phyloP scores from a whole-genome alignment of 2,888 invertebrate species.

The Drosophila maculinotata region DNA sequence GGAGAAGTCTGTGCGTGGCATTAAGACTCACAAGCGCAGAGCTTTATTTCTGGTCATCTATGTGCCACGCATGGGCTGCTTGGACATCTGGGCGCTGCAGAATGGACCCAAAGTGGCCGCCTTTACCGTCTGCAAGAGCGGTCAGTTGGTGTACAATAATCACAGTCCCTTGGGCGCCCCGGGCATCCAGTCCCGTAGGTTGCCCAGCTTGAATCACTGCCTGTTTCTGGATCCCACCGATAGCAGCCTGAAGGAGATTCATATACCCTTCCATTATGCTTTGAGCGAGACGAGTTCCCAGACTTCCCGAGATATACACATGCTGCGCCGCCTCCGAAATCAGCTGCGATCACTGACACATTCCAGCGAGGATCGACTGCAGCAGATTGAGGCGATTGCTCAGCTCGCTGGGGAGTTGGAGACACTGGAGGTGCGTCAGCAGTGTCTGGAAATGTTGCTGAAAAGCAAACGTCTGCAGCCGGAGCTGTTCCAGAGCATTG shows the following conservation, averaged over 20 bases:
- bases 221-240: conserved; percentile 92
- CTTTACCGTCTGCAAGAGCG: conserved; percentile 94
- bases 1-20: conserved; percentile 86
- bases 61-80: conserved; percentile 94
- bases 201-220: conserved; percentile 88
- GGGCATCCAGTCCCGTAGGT: conserved; percentile 81
- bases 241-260: conserved; percentile 92
- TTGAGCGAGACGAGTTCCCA: conserved; percentile 94
- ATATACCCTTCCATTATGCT: conserved; percentile 96
- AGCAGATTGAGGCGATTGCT: conserved; percentile 59
- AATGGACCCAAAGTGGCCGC: conserved; percentile 95
- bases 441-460: conserved; percentile 90
- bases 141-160: conserved; percentile 91
- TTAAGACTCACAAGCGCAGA: conserved; percentile 84
- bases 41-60: conserved; percentile 95
- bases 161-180: conserved; percentile 90
- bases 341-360: conserved; percentile 87
- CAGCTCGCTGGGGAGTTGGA: conserved; percentile 87
- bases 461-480: conserved; percentile 88
- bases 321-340: conserved; percentile 91
- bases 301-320: conserved; percentile 94
- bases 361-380: conserved; percentile 87
- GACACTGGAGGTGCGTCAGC: conserved; percentile 90
- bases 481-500: conserved; percentile 87
- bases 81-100: conserved; percentile 97